Base-by-base conservation (phyloP, 2,888 invertebrate genomes). In the Coleophora deauratella region DNA sequence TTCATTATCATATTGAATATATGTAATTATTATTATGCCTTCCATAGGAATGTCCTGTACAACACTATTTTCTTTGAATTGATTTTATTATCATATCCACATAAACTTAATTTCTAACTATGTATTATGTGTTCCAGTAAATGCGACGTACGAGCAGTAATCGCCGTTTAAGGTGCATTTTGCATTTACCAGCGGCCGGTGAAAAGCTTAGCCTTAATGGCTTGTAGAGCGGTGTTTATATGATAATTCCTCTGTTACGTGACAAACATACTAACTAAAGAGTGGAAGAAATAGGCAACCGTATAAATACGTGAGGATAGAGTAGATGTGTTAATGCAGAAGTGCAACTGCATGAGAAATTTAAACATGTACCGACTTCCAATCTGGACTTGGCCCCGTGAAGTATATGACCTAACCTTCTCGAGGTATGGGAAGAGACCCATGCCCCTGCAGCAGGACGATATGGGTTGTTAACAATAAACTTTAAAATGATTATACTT, bases 181-280 rank as follows among this genome's bases (percentile, higher is more conserved):
- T 72, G 70, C 71, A 75, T 71, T 74, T 65, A 78, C 76, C 78
- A 75, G 72, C 73, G 78, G 74, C 72, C 70, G 57, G 69, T 58
- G 65, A 71, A 75, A 70, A 73, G 63, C 72, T 72, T 78, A 64
- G 64, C 65, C 66, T 61, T 72, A 79, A 77, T 76, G 70, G 70
- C 53, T 54, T 68, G 71, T 71, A 59, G 54, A 56, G 55, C 46
- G 65, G 63, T 73, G 71, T 77, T 73, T 74, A 62, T 76, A 80
- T 80, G 79, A 70, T 79, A 78, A 80, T 76, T 54, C 55, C 51
- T 47, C 45, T 47, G 50, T 53, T 50, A 66, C 67, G 63, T 62
- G 68, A 50, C 43, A 50, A 41, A 57, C 41, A 57, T 52, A 56
- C 55, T 6, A 6, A 4, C 21, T 3, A 21, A 21, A 6, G 21